Base-by-base conservation (phyloP, 2,797 vertebrate genomes). In the Anomalospiza imberbis region DNA sequence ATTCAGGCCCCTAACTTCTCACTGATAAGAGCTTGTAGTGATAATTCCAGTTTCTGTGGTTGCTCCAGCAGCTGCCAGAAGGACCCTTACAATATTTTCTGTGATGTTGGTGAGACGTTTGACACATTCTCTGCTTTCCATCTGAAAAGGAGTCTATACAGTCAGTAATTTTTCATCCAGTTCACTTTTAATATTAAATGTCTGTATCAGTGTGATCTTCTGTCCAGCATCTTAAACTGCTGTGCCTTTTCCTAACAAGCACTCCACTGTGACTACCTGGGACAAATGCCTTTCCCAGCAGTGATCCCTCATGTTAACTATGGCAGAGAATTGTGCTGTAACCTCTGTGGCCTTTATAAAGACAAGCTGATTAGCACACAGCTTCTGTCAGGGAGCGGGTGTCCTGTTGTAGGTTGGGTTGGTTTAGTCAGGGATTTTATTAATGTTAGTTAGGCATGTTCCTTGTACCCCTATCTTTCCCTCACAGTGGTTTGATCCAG, bases 81-180 rank as follows among this genome's bases (percentile, higher is more conserved):
- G 29, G 7, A 2, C 7, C 3, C 6, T 50, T 45, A 40, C 6
- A 50, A 55, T 12, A 24, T 60, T 60, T 83, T 31, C 57, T 48
- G n/a, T 19, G 20, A 7, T 72, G 18, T 7, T 61, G 50, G 10
- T 57, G 24, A 58, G 45, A 34, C 0, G 0, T 3, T 17, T n/a
- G 44, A 44, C 40, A 19, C 8, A 15, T 32, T 36, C 13, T 58
- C 13, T 51, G 17, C 21, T 66, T 87, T 66, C 28, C 18, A 13
- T 36, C 29, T 53, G 42, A 54, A 82, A 65, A 71, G 12, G 10
- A 17, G 7, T 42, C 58, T 34, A 34, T 53, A 29, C 29, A 44
- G 21, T 51, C 29, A 12, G 7, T 18, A 8, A 42, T 73, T 92
- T 86, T 68, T 54, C 44, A 72, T 44, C 19, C 34, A 36, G 10